These are phyloP conservation scores for Erebia aethiops DNA, from an alignment of 2,888 invertebrate genomes.

Conservation along the genomic window DNA sequence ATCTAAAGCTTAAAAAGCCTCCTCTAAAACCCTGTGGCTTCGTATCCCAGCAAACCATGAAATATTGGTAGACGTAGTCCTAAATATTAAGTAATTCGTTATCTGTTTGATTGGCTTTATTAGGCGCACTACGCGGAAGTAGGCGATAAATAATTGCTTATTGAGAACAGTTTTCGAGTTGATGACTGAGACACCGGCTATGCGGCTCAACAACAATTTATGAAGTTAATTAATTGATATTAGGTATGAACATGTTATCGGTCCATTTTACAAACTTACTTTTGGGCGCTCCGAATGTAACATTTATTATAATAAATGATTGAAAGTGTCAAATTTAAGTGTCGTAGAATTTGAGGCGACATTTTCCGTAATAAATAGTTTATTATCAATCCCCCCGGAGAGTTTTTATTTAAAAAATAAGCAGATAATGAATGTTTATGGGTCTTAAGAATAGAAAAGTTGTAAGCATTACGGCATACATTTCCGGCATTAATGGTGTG, in stretches of 20 bases:
- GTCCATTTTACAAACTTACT: slow-evolving; percentile 3
- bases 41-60: not conserved
- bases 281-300: not conserved
- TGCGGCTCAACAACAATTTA: slow-evolving; percentile 38
- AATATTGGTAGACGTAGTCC: not conserved
- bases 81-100: slow-evolving; percentile 36
- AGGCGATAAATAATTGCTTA: slow-evolving; percentile 49
- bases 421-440: slow-evolving; percentile 5
- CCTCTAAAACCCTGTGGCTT: no score
- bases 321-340: no score
- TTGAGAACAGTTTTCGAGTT: slow-evolving; percentile 50
- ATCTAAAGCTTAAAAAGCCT: no score
- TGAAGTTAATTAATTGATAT: slow-evolving; percentile 29
- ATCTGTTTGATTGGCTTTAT: slow-evolving; percentile 46
- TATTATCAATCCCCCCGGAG: no score
- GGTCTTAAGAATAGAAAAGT: slow-evolving; percentile 17
- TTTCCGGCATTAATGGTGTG: slow-evolving; percentile 46
- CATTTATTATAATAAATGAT: not conserved
- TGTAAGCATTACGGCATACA: slow-evolving; percentile 38
- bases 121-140: slow-evolving; percentile 56
- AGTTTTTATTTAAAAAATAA: not conserved
- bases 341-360: not conserved
- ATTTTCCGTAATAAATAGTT: no score
- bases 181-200: slow-evolving; percentile 44
- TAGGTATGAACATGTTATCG: slow-evolving; percentile 20